These are phyloP conservation scores for Gadus chalcogrammus DNA, from an alignment of 2,113 vertebrate genomes.

Conservation along the genomic window DNA sequence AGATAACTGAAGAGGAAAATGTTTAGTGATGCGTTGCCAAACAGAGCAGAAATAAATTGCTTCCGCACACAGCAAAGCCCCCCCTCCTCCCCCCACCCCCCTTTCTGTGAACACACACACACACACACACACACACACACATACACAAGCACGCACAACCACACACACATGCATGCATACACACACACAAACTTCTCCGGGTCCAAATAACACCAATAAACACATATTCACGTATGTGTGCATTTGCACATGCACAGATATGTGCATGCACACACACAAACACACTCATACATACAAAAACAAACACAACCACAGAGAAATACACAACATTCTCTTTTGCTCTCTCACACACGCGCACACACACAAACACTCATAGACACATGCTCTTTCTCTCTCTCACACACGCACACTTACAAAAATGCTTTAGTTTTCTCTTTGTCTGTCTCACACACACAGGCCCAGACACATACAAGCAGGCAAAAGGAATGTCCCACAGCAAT, in stretches of 20 bases:
- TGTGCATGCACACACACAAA: not conserved
- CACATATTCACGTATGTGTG: too few species aligned
- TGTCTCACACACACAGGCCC: not conserved
- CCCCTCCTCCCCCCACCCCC: constrained; percentile 5
- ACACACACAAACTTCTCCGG: not conserved
- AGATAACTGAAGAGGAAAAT: constrained; percentile 42
- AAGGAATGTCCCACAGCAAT: not conserved
- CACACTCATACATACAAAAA: too few species aligned
- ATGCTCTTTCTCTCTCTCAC: too few species aligned
- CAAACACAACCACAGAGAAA: too few species aligned
- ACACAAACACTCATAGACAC: too few species aligned
- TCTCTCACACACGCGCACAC: too few species aligned
- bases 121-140: constrained; percentile 3
- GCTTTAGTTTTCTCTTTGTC: too few species aligned
- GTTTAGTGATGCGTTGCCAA: constrained; percentile 64
- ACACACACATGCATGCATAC: not conserved
- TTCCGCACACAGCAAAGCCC: constrained; percentile 15
- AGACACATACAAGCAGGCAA: not conserved
- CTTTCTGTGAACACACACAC: not conserved
- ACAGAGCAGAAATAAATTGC: constrained; percentile 67
- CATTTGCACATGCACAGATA: not conserved
- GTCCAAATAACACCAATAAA: too few species aligned
- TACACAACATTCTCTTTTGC: too few species aligned
- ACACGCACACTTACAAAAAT: too few species aligned
- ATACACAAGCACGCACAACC: not conserved